Percentiles rank a stretch among this genome's conserved stretches.
phyloP scores from a whole-genome alignment of 2,888 invertebrate genomes.

The Clistopyga incitator region DNA sequence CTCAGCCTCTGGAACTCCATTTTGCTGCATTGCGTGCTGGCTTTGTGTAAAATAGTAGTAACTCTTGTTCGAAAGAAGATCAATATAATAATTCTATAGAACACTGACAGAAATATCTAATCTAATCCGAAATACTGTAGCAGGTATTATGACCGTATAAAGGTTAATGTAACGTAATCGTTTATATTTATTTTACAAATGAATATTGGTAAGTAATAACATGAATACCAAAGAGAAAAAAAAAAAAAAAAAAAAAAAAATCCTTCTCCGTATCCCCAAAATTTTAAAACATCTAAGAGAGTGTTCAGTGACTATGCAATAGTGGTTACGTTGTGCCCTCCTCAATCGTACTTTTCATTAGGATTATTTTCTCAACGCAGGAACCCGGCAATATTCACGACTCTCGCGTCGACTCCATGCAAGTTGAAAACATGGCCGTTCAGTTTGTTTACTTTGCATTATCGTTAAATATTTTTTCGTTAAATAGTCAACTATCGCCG shows the following conservation, averaged over 20 bases:
- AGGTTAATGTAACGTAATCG: conserved; percentile 60
- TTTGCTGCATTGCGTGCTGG: conserved; percentile 56
- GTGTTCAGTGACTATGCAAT: conserved; percentile 54
- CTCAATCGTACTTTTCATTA: conserved; percentile 24
- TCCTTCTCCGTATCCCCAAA: conserved; percentile 56
- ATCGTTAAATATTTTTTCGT: neutral
- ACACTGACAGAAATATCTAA: conserved; percentile 77
- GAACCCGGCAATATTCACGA: conserved; percentile 19
- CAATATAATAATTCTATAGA: conserved; percentile 63
- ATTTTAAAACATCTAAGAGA: conserved; percentile 37
- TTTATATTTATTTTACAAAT: conserved; percentile 78
- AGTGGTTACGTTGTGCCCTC: conserved; percentile 47
- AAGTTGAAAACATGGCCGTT: conserved; percentile 33
- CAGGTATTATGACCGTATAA: conserved; percentile 82
- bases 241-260: conserved; percentile 65
- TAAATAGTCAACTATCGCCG: conserved; percentile 34
- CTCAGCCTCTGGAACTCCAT: conserved; percentile 62
- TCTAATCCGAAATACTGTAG: conserved; percentile 84
- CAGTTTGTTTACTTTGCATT: neutral
- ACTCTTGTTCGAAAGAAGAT: conserved; percentile 55
- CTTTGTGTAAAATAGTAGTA: conserved; percentile 47
- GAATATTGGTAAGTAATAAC: conserved; percentile 70
- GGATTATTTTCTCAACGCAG: conserved; percentile 39
- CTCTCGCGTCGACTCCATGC: neutral
- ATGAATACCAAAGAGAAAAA: conserved; percentile 28